A percentile compares a stretch with the other conserved stretches of the same genome.
Conservation (phyloP, 2,797 vertebrate species). For the Arrhamphus sclerolepis region DNA sequence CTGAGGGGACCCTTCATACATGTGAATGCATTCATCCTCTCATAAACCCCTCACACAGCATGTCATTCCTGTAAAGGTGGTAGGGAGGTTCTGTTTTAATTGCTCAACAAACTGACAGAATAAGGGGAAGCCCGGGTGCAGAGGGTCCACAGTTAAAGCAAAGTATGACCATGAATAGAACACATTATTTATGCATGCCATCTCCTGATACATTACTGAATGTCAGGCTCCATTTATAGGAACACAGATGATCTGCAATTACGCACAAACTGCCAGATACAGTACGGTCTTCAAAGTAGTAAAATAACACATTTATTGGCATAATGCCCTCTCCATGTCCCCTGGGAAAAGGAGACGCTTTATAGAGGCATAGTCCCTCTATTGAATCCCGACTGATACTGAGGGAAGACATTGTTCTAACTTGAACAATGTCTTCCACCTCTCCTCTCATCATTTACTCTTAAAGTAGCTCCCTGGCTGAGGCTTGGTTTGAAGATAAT, state of each 20-base stretch:
- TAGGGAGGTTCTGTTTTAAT: constrained; percentile 42
- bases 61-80: constrained; percentile 5
- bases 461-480: constrained; percentile 23
- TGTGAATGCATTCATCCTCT: constrained; percentile 11
- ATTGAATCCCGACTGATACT: constrained; percentile 31
- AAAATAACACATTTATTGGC: constrained; percentile 19
- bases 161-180: constrained; percentile 47
- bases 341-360: constrained; percentile 26
- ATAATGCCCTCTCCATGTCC: constrained; percentile 4
- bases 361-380: constrained; percentile 3
- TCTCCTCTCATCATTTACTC: constrained; percentile 43
- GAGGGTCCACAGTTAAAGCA: constrained; percentile 24
- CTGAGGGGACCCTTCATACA: background rate
- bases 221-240: constrained; percentile 31
- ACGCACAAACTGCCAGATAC: constrained; percentile 18
- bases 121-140: constrained; percentile 32
- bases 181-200: constrained; percentile 49
- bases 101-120: constrained; percentile 55
- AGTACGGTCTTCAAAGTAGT: background rate
- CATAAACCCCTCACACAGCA: constrained; percentile 7
- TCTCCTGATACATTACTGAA: constrained; percentile 40
- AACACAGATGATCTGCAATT: constrained; percentile 32
- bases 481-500: constrained; percentile 43
- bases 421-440: constrained; percentile 16
- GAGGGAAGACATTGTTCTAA: background rate